A percentile compares a stretch with the other conserved stretches of the same genome.
Evolutionary conservation across 2,888 invertebrate species (phyloP).

Genomic region (Dicyrtomina minuta): DNA sequence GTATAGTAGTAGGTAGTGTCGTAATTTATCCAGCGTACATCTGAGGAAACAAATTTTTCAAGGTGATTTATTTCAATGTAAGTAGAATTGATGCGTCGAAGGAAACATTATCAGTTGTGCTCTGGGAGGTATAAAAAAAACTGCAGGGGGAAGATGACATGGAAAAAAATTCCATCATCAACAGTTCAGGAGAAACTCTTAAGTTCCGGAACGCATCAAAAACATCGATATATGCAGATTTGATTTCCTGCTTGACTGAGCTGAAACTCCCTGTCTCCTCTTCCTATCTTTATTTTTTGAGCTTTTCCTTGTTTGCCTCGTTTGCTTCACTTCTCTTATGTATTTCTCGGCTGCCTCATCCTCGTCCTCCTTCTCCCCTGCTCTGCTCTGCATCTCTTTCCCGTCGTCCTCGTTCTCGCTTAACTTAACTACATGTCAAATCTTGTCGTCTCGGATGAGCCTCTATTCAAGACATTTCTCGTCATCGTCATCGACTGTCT

Average conservation of each 20-base stretch:
- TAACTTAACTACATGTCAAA: slow-evolving; percentile 5
- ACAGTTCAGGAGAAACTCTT: not conserved
- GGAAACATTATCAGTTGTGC: slow-evolving; percentile 7
- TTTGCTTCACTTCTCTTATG: not conserved
- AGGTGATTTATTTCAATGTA: too few relatives aligned
- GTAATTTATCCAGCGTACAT: not conserved
- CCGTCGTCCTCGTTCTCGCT: not conserved
- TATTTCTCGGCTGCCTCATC: not conserved
- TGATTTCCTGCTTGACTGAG: slow-evolving; percentile 19
- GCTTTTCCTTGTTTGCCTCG: slow-evolving; percentile 15
- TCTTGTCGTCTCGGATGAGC: not conserved
- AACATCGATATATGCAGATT: slow-evolving; percentile 22
- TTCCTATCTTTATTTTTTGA: slow-evolving; percentile 15
- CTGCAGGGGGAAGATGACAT: slow-evolving; percentile 6
- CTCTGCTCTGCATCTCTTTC: not conserved
- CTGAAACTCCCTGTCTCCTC: slow-evolving; percentile 18
- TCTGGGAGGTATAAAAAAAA: slow-evolving; percentile 1
- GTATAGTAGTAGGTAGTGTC: too few relatives aligned
- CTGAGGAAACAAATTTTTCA: too few relatives aligned
- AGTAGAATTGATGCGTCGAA: slow-evolving; percentile 4
- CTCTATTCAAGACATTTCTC: too few relatives aligned
- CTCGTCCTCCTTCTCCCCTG: not conserved
- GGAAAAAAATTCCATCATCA: slow-evolving; percentile 19
- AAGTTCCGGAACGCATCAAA: slow-evolving; percentile 18
- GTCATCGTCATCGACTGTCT: too few relatives aligned